Conservation (phyloP, 2,888 invertebrate species). For the Agelastica alni region DNA sequence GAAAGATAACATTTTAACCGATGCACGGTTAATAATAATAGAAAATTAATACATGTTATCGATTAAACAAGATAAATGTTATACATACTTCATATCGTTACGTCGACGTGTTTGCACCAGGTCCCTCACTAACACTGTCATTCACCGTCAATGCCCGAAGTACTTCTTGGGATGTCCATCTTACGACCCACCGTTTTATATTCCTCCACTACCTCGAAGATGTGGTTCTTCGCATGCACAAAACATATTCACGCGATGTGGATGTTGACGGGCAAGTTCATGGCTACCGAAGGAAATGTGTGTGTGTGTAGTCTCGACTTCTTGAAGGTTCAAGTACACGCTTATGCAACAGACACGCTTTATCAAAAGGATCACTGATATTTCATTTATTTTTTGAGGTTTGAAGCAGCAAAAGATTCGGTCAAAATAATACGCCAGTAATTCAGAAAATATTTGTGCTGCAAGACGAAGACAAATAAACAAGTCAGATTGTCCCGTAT, state of each 20-base stretch:
- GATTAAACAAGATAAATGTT: too few species aligned
- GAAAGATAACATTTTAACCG: too few species aligned
- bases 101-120: too few species aligned
- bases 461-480: too few species aligned
- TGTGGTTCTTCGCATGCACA: conserved; percentile 18
- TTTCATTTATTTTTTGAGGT: too few species aligned
- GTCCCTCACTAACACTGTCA: conserved; percentile 18
- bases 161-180: conserved; percentile 33
- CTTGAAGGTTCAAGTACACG: conserved; percentile 17
- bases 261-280: conserved; percentile 9
- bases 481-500: too few species aligned
- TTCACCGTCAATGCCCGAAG: conserved; percentile 23
- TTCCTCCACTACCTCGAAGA: conserved; percentile 39
- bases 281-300: conserved; percentile 4
- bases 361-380: conserved; percentile 11
- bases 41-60: too few species aligned
- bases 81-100: too few species aligned
- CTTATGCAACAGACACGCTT: conserved; percentile 16
- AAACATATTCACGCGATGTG: conserved; percentile 4
- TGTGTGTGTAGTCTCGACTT: conserved; percentile 2
- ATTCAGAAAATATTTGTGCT: too few species aligned
- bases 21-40: too few species aligned
- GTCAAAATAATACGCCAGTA: too few species aligned
- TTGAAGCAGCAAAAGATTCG: too few species aligned
- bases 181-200: conserved; percentile 34